Base-by-base conservation (phyloP, 2,888 invertebrate genomes). In the Microctonus brassicae region DNA sequence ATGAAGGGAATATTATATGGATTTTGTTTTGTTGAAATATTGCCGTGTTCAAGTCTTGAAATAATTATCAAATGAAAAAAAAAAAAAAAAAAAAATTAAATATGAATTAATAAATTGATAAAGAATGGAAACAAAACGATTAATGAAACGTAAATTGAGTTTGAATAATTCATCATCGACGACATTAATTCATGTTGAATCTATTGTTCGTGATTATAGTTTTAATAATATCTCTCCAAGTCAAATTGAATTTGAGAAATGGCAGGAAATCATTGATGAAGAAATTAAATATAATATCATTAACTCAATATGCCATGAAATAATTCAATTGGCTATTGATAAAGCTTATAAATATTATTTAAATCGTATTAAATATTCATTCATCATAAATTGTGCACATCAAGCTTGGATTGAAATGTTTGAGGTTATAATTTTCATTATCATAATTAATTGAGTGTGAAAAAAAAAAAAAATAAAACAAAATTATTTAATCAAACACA, bases 371-470 rank as follows among this genome's bases (percentile, higher is more conserved):
- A 29, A 39, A 57, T 58, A 57, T 39, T 22, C 53, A n/a, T 69
- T 26, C 10, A n/a, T 66, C 7, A 55, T 66, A n/a, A 20, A 57
- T 24, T 34, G 53, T 34, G 34, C 20, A 9, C 34, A 66, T 55
- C 36, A 22, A 0, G 42, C 24, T 36, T 66, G 39, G 57, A 29
- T 39, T 11, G 24, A 55, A 55, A 26, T 66, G 24, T 57, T 66
- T 26, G 57, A 66, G 66, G 66, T 66, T 57, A 17, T 13, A 6
- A n/a, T n/a, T 5, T n/a, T n/a, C n/a, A n/a, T n/a, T n/a, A n/a
- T n/a, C n/a, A n/a, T n/a, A n/a, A n/a, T n/a, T n/a, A n/a, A n/a
- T n/a, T n/a, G n/a, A n/a, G n/a, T n/a, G n/a, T n/a, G n/a, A n/a
- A n/a, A n/a, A n/a, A n/a, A n/a, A n/a, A n/a, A n/a, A n/a, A n/a